Base-by-base conservation (phyloP, 2,797 vertebrate species). In the Sebastes diploproa region DNA sequence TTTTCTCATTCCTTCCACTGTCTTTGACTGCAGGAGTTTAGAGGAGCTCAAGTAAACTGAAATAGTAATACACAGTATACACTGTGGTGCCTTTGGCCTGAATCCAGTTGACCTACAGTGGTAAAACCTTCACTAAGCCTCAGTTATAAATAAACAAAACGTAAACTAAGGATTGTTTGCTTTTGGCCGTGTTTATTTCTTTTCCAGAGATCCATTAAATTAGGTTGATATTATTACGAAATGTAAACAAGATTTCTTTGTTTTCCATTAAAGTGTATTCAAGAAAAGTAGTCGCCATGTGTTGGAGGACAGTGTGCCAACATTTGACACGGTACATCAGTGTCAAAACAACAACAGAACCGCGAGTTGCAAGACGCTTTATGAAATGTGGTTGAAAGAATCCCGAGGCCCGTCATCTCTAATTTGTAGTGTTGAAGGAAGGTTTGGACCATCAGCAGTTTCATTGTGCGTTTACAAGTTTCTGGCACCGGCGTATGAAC, bases 1-100 rank as follows among this genome's bases (percentile, higher is more conserved):
- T 94, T 94, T 94, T 92, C 85, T 88, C 93, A 93, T 93, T 91
- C 90, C 86, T 92, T 89, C 86, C 87, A 77, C 38, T 82, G 90
- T 84, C 80, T 91, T 81, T 89, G 82, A 77, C 86, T 81, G 85
- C 82, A 84, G 72, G 68, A 84, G 83, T 89, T 80, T 86, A 82
- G 68, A 72, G 55, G 71, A 80, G 81, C 81, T 91, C 80, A 83
- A 82, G 78, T 60, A 50, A 72, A 84, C 83, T 77, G 81, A 85
- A 90, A 90, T 83, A 89, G 84, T 77, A 74, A 22, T 46, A 68
- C 36, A 29, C 36, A 64, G 54, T 38, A 55, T 32, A 60, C 59
- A 52, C 36, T 27, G 6, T 75, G 36, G 64, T 65, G 65, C 66
- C 23, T 80, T 77, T 84, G 79, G 75, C 78, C 60, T 27, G 36